Conservation (phyloP, 2,113 vertebrate genomes). For the Bolborhynchus lineola region DNA sequence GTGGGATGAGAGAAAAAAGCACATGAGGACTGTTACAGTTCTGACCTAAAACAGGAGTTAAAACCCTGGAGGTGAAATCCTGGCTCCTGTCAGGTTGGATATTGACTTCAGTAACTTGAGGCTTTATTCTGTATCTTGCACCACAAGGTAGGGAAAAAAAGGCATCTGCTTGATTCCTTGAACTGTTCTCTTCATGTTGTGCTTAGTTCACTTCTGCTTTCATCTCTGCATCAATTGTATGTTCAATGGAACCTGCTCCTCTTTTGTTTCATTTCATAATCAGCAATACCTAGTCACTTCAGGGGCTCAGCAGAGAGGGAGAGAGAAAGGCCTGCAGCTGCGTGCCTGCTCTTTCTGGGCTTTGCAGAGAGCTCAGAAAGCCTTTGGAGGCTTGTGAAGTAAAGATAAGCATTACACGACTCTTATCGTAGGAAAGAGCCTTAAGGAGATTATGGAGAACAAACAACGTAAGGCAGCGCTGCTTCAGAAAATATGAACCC, state of each 20-base stretch:
- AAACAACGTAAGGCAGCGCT: neutral
- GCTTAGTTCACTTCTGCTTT: neutral
- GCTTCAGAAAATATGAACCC: neutral
- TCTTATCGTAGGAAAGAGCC: neutral
- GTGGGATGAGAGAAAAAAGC: neutral
- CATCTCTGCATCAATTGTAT: neutral
- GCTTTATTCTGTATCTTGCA: neutral
- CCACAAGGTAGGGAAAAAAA: neutral
- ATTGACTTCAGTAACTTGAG: neutral
- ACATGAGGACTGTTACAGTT: neutral
- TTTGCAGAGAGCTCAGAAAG: neutral
- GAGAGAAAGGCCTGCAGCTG: neutral
- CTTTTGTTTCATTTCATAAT: neutral
- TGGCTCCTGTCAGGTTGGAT: neutral
- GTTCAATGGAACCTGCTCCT: neutral
- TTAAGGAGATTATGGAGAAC: neutral
- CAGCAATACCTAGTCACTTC: rapidly evolving
- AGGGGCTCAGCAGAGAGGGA: neutral
- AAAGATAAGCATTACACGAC: neutral
- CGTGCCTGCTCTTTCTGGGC: neutral
- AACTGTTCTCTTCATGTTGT: neutral
- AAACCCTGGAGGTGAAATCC: neutral
- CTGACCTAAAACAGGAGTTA: neutral
- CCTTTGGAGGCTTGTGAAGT: neutral
- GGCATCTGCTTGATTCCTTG: neutral